Conservation (phyloP, 2,797 vertebrate species). For the Clangula hyemalis region DNA sequence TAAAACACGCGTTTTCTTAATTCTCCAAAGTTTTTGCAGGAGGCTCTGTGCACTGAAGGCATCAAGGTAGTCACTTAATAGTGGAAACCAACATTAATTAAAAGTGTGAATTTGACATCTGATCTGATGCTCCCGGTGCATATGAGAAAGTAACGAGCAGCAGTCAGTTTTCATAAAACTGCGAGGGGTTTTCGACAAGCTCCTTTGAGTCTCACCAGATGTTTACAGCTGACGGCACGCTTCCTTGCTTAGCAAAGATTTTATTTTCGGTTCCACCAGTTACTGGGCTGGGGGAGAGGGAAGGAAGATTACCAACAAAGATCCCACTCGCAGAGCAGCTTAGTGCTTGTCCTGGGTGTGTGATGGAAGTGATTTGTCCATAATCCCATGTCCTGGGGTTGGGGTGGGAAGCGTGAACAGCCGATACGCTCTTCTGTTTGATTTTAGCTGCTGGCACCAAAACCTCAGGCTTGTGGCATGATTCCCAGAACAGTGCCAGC, state of each 20-base stretch:
- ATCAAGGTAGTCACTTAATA: slow-evolving; percentile 5
- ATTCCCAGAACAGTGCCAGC: neutral
- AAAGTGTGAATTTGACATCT: neutral
- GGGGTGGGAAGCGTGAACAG: neutral
- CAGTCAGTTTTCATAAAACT: slow-evolving; percentile 33
- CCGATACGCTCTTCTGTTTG: neutral
- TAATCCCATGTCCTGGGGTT: neutral
- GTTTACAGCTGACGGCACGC: slow-evolving; percentile 52
- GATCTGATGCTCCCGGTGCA: neutral
- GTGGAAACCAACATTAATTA: slow-evolving; percentile 7
- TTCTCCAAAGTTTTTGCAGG: neutral
- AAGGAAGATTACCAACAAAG: slow-evolving; percentile 15
- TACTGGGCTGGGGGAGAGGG: neutral
- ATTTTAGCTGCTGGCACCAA: neutral
- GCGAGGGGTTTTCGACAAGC: slow-evolving; percentile 23
- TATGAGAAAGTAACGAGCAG: slow-evolving; percentile 38
- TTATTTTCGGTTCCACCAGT: slow-evolving; percentile 37
- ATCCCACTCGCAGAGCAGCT: slow-evolving; percentile 17
- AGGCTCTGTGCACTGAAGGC: neutral
- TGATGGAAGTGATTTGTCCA: slow-evolving; percentile 50
- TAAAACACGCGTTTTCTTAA: neutral
- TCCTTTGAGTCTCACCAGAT: slow-evolving; percentile 58
- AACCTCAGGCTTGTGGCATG: neutral
- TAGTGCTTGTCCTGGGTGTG: slow-evolving; percentile 31
- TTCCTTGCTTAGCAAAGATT: neutral